Evolutionary conservation across 2,797 vertebrate genomes (phyloP), one percentile per base, ranked within the genome.

Genomic region (Echiichthys vipera): DNA sequence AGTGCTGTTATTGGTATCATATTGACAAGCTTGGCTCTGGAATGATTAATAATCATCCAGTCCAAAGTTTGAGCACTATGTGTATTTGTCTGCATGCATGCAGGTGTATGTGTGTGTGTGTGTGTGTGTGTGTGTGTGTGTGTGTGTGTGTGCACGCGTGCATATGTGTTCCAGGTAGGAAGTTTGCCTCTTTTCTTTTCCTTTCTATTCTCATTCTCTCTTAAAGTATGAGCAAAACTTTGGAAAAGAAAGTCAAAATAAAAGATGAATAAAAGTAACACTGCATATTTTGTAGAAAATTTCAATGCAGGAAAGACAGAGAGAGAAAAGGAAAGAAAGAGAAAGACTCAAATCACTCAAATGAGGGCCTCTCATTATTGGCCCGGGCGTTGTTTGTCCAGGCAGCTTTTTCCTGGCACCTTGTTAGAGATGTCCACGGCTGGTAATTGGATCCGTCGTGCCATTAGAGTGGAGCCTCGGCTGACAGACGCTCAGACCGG

Each of bases 1-100:
- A n/a, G 69, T n/a, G 27, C 53, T 65, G 57, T 72, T 84, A 78
- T 78, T 86, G 79, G 81, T 86, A 84, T 90, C 81, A 81, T 96
- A 97, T 96, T 93, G 96, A 95, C 96, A 96, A 91, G 84, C 80
- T 84, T 42, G 59, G 85, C 77, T 83, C 84, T 14, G 73, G 82
- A 78, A 93, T 96, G 95, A 97, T 96, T 96, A 96, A 97, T 92
- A 93, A 88, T 96, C 95, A 93, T 91, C 88, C 91, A 7, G 84
- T 95, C 89, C 87, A 87, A 93, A 95, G 89, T 92, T 91, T 92
- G 90, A 89, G 81, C 63, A 65, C 91, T 70, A 80, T 89, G 88
- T 56, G 61, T 65, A 9, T 71, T 18, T 74, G 22, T 54, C 24
- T 57, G 50, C 12, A 3, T n/a, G 34, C 0, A 0, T 62, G 15